Percentiles rank a stretch among this genome's conserved stretches.
These are phyloP conservation scores for Osedax frankpressi DNA, from an alignment of 2,888 invertebrate species.

Conservation along the genomic window DNA sequence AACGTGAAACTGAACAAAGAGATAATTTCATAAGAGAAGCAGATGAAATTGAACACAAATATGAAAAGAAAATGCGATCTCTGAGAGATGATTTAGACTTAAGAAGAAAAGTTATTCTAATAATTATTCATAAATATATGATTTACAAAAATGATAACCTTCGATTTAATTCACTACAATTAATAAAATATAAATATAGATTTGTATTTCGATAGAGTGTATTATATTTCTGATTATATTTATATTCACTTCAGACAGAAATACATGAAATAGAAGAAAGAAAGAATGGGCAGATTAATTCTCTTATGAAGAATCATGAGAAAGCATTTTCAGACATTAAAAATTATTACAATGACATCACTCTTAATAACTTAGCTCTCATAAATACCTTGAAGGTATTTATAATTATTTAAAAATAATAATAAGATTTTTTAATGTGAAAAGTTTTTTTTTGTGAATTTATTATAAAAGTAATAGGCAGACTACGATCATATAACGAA, in stretches of 20 bases:
- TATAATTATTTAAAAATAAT: too few species aligned
- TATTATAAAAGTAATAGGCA: too few species aligned
- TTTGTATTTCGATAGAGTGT: too few species aligned
- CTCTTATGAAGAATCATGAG: slow-evolving; percentile 67
- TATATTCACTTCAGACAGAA: slow-evolving; percentile 35
- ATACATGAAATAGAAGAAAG: slow-evolving; percentile 69
- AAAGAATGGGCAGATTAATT: slow-evolving; percentile 72
- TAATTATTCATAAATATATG: too few species aligned
- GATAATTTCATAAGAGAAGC: slow-evolving; percentile 58
- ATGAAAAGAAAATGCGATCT: slow-evolving; percentile 61
- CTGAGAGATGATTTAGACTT: slow-evolving; percentile 63
- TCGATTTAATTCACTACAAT: too few species aligned
- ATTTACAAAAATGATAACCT: too few species aligned
- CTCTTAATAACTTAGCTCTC: slow-evolving; percentile 75
- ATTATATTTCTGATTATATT: too few species aligned
- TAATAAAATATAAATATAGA: too few species aligned
- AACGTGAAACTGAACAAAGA: slow-evolving; percentile 53
- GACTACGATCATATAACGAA: too few species aligned
- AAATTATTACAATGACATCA: slow-evolving; percentile 86
- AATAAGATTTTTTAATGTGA: background rate
- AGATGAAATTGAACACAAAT: slow-evolving; percentile 58
- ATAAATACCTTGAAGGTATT: slow-evolving; percentile 71
- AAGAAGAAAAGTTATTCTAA: slow-evolving; percentile 34
- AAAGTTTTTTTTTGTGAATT: background rate
- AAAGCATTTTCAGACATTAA: slow-evolving; percentile 75